Evolutionary conservation across 2,113 vertebrate species (phyloP).

Genomic region (Rhizomys pruinosus): DNA sequence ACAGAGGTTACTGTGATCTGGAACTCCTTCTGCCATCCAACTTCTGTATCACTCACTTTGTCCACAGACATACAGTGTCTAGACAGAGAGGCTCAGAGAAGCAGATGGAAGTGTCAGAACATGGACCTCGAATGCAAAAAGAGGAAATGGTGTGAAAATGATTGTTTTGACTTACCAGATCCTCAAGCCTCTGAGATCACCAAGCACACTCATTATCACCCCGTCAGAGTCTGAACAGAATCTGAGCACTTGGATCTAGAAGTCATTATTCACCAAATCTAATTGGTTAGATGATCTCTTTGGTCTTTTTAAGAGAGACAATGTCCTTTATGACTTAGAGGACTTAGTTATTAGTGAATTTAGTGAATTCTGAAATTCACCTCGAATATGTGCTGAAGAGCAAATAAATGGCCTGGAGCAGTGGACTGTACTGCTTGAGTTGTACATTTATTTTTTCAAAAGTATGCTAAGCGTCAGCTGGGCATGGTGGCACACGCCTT

Average conservation of each 20-base stretch:
- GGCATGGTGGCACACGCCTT: too few relatives aligned
- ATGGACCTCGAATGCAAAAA: neutral
- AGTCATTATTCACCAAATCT: constrained; percentile 35
- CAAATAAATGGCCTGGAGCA: neutral
- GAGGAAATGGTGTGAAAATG: neutral
- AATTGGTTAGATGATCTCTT: constrained; percentile 36
- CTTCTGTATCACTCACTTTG: neutral
- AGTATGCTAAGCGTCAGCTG: too few relatives aligned
- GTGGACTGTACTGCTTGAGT: neutral
- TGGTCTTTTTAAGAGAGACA: neutral
- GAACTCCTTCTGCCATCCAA: too few relatives aligned
- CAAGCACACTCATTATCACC: neutral
- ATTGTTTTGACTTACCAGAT: neutral
- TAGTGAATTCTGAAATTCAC: constrained; percentile 47
- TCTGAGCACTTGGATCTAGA: constrained; percentile 2
- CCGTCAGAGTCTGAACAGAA: neutral
- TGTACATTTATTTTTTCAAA: neutral
- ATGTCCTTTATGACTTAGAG: neutral
- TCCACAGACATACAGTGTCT: neutral
- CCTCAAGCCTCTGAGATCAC: neutral
- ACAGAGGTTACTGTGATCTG: neutral
- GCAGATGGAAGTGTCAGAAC: neutral
- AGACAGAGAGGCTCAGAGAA: neutral
- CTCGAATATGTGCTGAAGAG: neutral
- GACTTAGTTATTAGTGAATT: constrained; percentile 3